These are phyloP conservation scores for Drosophila colorata DNA, from an alignment of 2,888 invertebrate genomes.

Conservation along the genomic window DNA sequence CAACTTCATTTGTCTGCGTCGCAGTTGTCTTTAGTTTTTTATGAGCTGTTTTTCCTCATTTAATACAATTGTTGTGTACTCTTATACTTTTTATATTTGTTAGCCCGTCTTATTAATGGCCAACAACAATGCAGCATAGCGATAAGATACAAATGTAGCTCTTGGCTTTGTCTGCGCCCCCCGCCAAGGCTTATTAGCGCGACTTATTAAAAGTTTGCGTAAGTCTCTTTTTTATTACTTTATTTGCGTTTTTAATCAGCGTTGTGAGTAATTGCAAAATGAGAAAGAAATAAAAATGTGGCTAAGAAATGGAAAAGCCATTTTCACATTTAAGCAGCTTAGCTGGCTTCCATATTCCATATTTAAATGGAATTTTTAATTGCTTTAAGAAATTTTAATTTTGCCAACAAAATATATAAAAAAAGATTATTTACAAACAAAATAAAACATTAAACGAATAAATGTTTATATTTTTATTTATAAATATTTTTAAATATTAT, in stretches of 20 bases:
- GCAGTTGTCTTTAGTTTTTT: constrained; percentile 44
- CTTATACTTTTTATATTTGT: constrained; percentile 32
- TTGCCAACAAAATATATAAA: too few species aligned
- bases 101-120: constrained; percentile 73
- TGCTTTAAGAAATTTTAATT: constrained; percentile 2
- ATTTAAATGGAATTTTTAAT: constrained; percentile 22
- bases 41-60: constrained; percentile 59
- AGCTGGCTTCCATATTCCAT: constrained; percentile 25
- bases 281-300: constrained; percentile 9
- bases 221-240: constrained; percentile 54
- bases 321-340: constrained; percentile 29
- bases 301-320: constrained; percentile 25
- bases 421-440: too few species aligned
- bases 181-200: constrained; percentile 61
- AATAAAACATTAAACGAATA: too few species aligned
- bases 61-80: constrained; percentile 74
- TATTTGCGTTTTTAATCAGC: constrained; percentile 72
- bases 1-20: constrained; percentile 58
- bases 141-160: constrained; percentile 71
- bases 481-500: too few species aligned
- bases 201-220: constrained; percentile 74
- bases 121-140: constrained; percentile 57
- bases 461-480: too few species aligned
- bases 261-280: constrained; percentile 62
- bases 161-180: constrained; percentile 55